Base-by-base conservation (phyloP, 2,797 vertebrate species). In the Takifugu rubripes region DNA sequence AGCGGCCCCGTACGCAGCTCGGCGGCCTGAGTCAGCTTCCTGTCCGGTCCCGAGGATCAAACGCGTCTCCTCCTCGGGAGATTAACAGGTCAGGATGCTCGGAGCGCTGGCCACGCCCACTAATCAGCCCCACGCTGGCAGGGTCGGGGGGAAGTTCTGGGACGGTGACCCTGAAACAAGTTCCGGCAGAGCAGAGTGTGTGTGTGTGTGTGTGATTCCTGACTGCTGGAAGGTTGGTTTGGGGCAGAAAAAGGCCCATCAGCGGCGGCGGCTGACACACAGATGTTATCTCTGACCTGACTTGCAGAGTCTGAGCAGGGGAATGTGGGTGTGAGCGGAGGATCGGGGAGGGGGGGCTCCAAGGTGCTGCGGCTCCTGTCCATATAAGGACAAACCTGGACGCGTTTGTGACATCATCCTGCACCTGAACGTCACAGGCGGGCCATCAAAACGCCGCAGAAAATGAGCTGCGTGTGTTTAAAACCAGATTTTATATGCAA, bases 301-400 rank as follows among this genome's bases (percentile, higher is more conserved):
- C 69, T 24, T 56, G 71, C 15, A 27, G 25, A 48, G 70, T 68
- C 64, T 17, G 57, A 70, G 53, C 66, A 26, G 59, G 70, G 66
- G 78, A 78, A 81, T 83, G 81, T 76, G 75, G 60, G 79, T 75
- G 75, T 73, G 65, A 75, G 54, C 17, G 16, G 77, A 66, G 69
- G 64, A 74, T 75, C 64, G 81, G 79, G 79, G 60, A 75, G 21
- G 61, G 67, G 77, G 68, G 76, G 60, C 54, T 72, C 11, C 5
- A 77, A 84, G 75, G 56, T 79, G 26, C 71, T 61, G 36, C 68
- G 60, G 64, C 66, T 75, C 33, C 24, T 77, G 26, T 26, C 89
- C 88, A 78, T 89, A 85, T 84, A 89, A 82, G 88, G 89, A 62
- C 72, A 88, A 79, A 70, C 67, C 60, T 75, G 77, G 54, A 75